These are phyloP conservation scores for Ptilodon capucinus DNA, from an alignment of 2,888 invertebrate genomes.

Conservation along the genomic window DNA sequence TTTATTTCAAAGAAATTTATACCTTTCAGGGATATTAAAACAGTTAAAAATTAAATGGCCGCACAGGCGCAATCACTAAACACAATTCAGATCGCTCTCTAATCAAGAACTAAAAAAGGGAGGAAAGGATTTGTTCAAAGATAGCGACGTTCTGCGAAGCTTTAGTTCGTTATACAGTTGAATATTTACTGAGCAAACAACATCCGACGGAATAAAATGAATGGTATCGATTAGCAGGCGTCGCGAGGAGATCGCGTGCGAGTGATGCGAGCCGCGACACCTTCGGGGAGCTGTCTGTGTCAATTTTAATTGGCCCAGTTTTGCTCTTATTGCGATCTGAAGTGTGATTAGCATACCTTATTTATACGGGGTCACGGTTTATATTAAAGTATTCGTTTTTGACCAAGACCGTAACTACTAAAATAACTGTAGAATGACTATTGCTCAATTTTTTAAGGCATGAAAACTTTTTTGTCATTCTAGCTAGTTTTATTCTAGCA, in stretches of 20 bases:
- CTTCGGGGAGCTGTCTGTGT: constrained; percentile 73
- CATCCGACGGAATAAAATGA: constrained; percentile 73
- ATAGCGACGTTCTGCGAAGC: constrained; percentile 24
- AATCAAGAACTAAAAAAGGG: background rate
- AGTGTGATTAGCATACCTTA: constrained; percentile 63
- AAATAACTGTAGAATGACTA: no score
- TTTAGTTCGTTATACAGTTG: constrained; percentile 52
- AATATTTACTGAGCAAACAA: constrained; percentile 62
- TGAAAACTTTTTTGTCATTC: no score
- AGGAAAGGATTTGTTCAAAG: background rate
- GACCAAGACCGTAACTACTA: no score
- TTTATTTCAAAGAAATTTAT: no score
- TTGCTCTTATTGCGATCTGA: constrained; percentile 66
- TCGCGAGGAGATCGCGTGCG: constrained; percentile 74
- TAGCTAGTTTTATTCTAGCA: no score
- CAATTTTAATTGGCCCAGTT: constrained; percentile 79
- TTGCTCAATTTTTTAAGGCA: no score
- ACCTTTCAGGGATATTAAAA: no score
- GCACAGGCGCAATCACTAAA: no score
- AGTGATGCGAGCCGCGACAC: constrained; percentile 65
- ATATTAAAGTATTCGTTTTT: constrained; percentile 39
- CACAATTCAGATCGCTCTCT: background rate
- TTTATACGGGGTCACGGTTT: constrained; percentile 72
- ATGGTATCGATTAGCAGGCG: constrained; percentile 75
- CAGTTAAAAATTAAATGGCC: no score